phyloP scores from a whole-genome alignment of 1,140 invertebrate species.

The Aradophagus sp. region DNA sequence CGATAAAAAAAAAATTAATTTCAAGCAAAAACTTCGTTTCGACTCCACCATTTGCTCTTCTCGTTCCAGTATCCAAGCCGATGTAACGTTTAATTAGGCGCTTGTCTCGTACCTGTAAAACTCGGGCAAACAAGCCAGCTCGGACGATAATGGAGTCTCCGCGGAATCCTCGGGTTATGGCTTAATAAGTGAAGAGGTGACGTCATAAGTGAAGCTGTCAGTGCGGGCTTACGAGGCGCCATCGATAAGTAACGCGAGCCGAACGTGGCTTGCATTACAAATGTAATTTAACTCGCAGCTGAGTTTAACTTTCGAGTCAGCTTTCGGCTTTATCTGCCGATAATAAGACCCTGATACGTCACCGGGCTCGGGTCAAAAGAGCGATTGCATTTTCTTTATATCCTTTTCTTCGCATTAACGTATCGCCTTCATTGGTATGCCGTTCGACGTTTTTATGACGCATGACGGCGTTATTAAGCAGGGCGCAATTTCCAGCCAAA shows the following conservation, averaged over 20 bases:
- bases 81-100: too few relatives aligned
- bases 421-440: conserved; percentile 40
- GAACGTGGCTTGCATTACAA: conserved; percentile 61
- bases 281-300: conserved; percentile 60
- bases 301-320: conserved; percentile 64
- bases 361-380: conserved; percentile 48
- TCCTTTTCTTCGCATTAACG: conserved; percentile 40
- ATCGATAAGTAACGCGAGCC: conserved; percentile 51
- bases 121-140: too few relatives aligned
- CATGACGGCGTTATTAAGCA: conserved; percentile 30
- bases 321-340: conserved; percentile 61
- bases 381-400: conserved; percentile 48
- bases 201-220: conserved; percentile 52
- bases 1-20: too few relatives aligned
- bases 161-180: conserved; percentile 9
- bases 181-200: conserved; percentile 29
- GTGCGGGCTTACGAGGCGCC: conserved; percentile 52
- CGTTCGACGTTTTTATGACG: conserved; percentile 25
- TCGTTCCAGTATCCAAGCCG: too few relatives aligned
- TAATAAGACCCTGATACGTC: conserved; percentile 63
- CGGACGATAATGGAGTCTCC: too few relatives aligned
- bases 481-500: conserved; percentile 5
- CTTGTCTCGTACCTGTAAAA: too few relatives aligned
- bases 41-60: too few relatives aligned
- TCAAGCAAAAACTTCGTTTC: too few relatives aligned